Conservation (phyloP, 1,140 invertebrate species). For the Drosophila hydei region DNA sequence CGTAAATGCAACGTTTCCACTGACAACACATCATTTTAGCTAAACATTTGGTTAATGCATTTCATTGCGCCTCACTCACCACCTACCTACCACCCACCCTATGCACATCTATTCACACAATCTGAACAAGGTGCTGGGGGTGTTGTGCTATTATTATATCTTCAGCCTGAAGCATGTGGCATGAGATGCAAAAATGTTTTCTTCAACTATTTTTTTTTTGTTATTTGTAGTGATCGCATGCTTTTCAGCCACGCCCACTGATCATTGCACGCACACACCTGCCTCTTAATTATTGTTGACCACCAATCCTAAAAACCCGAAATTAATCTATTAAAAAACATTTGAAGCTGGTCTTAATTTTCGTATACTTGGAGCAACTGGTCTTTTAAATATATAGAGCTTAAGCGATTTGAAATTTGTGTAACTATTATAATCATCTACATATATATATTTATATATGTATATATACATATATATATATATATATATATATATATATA, state of each 20-base stretch:
- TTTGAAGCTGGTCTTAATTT: constrained; percentile 49
- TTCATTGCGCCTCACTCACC: constrained; percentile 7
- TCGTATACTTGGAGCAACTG: constrained; percentile 49
- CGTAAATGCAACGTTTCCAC: not conserved
- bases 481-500: constrained; percentile 12
- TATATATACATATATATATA: constrained; percentile 5
- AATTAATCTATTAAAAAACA: constrained; percentile 11
- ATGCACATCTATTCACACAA: constrained; percentile 11
- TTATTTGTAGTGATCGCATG: constrained; percentile 51
- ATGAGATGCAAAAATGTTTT: not conserved
- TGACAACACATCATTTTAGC: constrained; percentile 1
- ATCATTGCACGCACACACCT: constrained; percentile 47
- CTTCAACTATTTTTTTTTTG: constrained; percentile 10
- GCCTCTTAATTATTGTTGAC: constrained; percentile 24
- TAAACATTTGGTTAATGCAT: not conserved
- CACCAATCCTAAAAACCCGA: constrained; percentile 8
- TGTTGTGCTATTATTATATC: not conserved
- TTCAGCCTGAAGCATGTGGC: constrained; percentile 21
- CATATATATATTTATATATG: not conserved
- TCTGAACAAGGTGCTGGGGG: not conserved
- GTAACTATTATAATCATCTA: constrained; percentile 26
- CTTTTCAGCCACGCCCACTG: constrained; percentile 48
- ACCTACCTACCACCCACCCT: not conserved
- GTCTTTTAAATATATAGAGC: constrained; percentile 50
- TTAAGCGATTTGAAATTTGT: constrained; percentile 58